phyloP scores from a whole-genome alignment of 2,888 invertebrate species.

The Lepidocyrtinus sp. region DNA sequence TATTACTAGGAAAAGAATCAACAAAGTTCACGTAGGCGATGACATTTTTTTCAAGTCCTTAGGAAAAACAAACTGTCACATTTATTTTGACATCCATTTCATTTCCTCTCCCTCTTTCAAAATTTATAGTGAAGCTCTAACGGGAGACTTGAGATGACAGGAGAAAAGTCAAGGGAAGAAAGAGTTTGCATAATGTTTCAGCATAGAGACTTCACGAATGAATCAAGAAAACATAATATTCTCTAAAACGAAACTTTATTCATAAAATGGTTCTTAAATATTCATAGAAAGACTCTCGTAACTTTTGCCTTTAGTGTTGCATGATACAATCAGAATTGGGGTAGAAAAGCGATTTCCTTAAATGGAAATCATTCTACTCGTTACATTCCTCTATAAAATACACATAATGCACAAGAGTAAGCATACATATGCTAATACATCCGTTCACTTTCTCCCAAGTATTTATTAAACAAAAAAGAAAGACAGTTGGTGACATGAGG shows the following conservation, averaged over 20 bases:
- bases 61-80: conserved; percentile 7
- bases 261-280: neutral
- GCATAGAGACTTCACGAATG: neutral
- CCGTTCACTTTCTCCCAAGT: neutral
- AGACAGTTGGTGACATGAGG: neutral
- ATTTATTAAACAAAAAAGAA: neutral
- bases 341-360: neutral
- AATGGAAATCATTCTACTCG: neutral
- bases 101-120: neutral
- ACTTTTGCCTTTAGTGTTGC: no score
- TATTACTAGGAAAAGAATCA: no score
- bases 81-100: conserved; percentile 1
- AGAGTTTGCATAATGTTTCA: neutral
- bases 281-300: neutral
- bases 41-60: neutral
- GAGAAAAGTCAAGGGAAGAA: neutral
- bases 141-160: neutral
- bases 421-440: neutral
- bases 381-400: neutral
- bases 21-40: no score
- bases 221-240: no score
- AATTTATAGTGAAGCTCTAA: neutral
- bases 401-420: neutral
- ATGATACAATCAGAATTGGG: neutral
- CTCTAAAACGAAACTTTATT: neutral